Percentiles rank a stretch among this genome's conserved stretches.
Evolutionary conservation across 2,797 vertebrate genomes (phyloP).

Genomic region (Smutsia temminckii): DNA sequence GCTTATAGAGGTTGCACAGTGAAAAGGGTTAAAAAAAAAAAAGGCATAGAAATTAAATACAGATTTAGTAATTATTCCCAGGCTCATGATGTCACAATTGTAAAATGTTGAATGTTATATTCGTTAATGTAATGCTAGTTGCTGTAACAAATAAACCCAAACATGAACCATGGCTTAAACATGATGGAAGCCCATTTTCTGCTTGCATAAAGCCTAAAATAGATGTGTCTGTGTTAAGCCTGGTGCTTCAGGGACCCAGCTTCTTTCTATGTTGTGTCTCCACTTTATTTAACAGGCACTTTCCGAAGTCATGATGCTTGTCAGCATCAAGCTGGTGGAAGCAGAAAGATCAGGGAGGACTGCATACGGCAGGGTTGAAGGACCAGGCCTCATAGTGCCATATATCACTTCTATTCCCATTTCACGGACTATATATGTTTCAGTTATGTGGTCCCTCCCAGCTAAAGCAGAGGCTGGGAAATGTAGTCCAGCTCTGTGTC

Average conservation of each 20-base stretch:
- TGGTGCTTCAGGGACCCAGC: not conserved
- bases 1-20: not conserved
- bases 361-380: not conserved
- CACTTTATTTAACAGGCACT: not conserved
- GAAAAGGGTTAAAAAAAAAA: not conserved
- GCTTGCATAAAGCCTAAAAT: not conserved
- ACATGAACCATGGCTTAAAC: fast-evolving
- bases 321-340: not conserved
- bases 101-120: not conserved
- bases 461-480: not conserved
- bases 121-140: not conserved
- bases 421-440: not conserved
- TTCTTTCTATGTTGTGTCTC: not conserved
- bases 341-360: not conserved
- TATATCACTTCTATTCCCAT: not conserved
- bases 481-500: not conserved
- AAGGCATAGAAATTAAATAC: not conserved
- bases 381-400: not conserved
- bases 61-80: not conserved
- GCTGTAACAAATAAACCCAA: not conserved
- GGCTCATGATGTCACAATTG: not conserved
- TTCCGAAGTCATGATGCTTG: not conserved
- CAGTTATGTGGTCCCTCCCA: not conserved
- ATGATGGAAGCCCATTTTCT: not conserved
- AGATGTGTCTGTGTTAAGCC: not conserved